Evolutionary conservation across 2,797 vertebrate species (phyloP).

Genomic region (Psittacula derbiana): DNA sequence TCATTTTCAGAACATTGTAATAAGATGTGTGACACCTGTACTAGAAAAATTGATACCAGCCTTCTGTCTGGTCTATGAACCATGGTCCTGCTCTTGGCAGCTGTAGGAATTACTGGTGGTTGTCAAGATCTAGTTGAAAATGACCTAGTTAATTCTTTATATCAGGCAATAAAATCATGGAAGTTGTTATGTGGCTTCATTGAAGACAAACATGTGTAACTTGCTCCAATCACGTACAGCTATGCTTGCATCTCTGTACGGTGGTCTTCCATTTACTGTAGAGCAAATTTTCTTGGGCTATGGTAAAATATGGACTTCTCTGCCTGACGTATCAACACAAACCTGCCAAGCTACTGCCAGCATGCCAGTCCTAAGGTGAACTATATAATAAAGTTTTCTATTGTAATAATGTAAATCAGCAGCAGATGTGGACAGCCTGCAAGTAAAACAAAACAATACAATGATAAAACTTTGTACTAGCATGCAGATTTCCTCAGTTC

Average conservation of each 20-base stretch:
- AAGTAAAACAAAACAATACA: background rate
- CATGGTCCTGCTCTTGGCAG: background rate
- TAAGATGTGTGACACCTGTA: background rate
- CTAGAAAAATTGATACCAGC: background rate
- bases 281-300: background rate
- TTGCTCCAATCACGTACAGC: background rate
- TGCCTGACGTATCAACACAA: background rate
- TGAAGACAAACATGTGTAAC: background rate
- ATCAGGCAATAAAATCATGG: background rate
- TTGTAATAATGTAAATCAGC: background rate
- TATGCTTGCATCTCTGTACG: background rate
- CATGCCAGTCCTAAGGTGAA: background rate
- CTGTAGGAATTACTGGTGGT: background rate
- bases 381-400: background rate
- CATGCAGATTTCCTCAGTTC: background rate
- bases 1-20: background rate
- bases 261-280: background rate
- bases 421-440: background rate
- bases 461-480: background rate
- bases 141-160: background rate
- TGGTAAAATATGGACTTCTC: background rate
- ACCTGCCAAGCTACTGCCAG: background rate
- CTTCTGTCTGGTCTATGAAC: background rate
- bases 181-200: background rate
- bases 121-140: background rate